Evolutionary conservation across 1,140 invertebrate species (phyloP).

Genomic region (Diachasma alloeum): DNA sequence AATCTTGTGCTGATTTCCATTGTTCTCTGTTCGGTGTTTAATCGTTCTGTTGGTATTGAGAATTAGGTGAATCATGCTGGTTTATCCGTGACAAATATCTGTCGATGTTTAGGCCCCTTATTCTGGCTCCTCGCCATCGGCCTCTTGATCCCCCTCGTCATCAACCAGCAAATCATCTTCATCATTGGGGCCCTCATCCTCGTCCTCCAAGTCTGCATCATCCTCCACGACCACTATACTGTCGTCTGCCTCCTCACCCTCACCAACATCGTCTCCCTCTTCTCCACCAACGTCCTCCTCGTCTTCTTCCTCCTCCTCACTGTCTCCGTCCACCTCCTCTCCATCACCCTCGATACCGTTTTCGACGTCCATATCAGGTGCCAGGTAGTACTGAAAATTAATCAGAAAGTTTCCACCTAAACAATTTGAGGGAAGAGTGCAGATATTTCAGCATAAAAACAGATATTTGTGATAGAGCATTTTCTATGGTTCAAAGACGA

Average conservation of each 20-base stretch:
- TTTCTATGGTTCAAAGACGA: not conserved
- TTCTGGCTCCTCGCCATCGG: slow-evolving; percentile 51
- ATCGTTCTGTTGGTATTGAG: not conserved
- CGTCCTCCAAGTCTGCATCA: slow-evolving; percentile 58
- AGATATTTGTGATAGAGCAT: not conserved
- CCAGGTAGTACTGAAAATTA: slow-evolving; percentile 77
- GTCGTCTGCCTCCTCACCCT: slow-evolving; percentile 56
- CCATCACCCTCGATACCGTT: slow-evolving; percentile 69
- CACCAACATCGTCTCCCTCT: slow-evolving; percentile 68
- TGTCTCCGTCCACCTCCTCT: slow-evolving; percentile 61
- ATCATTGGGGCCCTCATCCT: slow-evolving; percentile 58
- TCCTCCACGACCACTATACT: slow-evolving; percentile 53
- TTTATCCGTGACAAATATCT: not conserved
- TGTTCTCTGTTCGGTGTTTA: not conserved
- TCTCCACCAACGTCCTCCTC: slow-evolving; percentile 68
- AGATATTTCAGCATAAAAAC: no score
- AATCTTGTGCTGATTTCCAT: not conserved
- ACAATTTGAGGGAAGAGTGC: no score
- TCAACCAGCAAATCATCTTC: slow-evolving; percentile 59
- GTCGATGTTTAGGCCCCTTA: slow-evolving; percentile 32
- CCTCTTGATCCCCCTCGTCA: slow-evolving; percentile 56
- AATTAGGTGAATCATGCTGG: not conserved
- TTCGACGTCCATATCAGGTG: slow-evolving; percentile 80
- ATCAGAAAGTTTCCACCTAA: no score
- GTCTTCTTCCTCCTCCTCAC: slow-evolving; percentile 62